Base-by-base conservation (phyloP, 2,113 vertebrate species). In the Galbula dea region DNA sequence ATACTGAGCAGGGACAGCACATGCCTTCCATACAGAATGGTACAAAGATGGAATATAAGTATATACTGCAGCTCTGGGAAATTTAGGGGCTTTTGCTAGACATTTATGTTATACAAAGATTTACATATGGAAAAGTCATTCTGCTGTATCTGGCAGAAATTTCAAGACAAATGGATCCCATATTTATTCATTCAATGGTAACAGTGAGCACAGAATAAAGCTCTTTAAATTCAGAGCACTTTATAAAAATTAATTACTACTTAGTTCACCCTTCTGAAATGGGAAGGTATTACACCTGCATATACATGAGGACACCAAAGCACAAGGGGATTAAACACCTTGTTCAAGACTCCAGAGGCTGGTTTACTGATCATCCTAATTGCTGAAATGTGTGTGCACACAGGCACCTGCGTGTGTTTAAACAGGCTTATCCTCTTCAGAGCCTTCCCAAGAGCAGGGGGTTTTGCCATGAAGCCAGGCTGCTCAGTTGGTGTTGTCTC, bases 201-300 rank as follows among this genome's bases (percentile, higher is more conserved):
- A 94, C 4, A 92, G 32, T 3, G 10, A 91, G 63, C 71, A 27
- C 37, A 55, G 86, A 66, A 83, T 88, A 93, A 83, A 82, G 92
- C 86, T 90, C 80, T 86, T 84, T 83, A 90, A 90, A 95, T 86
- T 92, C 88, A 84, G 66, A 93, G 80, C 69, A 78, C 83, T 92
- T 78, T 88, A 90, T 71, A 93, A 74, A 91, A 93, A 93, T 91
- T 95, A 94, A 92, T 94, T 88, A 93, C 86, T 57, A 52, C 86
- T 92, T 88, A 94, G 80, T 90, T 86, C 80, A 68, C 61, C 80
- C 77, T 91, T 93, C 57, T 65, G 92, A 95, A 68, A 80, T 78
- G 88, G 52, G 69, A 67, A 86, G 57, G 80, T 67, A 75, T 88
- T 77, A 88, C 73, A 88, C 80, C 86, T 86, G 65, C 93, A 80